phyloP scores from a whole-genome alignment of 2,113 vertebrate species.

The Paracyprichromis sp. region DNA sequence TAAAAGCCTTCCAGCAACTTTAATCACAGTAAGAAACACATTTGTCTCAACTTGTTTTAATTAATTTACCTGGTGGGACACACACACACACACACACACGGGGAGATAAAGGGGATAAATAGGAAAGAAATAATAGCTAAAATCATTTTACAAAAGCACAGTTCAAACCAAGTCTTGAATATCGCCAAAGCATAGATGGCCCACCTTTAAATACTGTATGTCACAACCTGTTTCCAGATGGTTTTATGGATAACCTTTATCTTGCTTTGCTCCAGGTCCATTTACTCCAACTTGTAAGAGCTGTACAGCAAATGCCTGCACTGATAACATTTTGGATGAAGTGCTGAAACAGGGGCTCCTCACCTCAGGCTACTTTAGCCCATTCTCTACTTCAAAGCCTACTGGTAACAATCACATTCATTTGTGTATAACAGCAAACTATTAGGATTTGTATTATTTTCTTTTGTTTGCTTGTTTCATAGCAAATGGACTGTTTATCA shows the following conservation, averaged over 20 bases:
- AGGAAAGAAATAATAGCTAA: background rate
- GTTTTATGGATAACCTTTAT: accelerated
- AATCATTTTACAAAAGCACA: accelerated
- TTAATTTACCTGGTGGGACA: background rate
- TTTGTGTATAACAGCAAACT: background rate
- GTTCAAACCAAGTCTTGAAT: background rate
- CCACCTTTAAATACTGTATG: background rate
- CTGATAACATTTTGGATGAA: background rate
- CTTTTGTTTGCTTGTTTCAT: accelerated
- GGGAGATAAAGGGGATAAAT: background rate
- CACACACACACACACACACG: background rate
- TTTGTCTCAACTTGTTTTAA: background rate
- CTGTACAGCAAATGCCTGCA: background rate
- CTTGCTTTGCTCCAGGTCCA: background rate
- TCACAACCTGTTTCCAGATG: background rate
- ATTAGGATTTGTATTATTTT: background rate
- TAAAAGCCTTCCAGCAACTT: background rate
- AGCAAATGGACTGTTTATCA: background rate
- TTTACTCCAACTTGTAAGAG: background rate
- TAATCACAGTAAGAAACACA: background rate
- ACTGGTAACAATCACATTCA: background rate
- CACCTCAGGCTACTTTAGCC: background rate
- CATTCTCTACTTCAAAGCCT: accelerated
- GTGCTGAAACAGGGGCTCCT: background rate
- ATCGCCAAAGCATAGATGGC: background rate